Evolutionary conservation across 2,797 vertebrate genomes (phyloP).

Genomic region (Urosaurus nigricauda): DNA sequence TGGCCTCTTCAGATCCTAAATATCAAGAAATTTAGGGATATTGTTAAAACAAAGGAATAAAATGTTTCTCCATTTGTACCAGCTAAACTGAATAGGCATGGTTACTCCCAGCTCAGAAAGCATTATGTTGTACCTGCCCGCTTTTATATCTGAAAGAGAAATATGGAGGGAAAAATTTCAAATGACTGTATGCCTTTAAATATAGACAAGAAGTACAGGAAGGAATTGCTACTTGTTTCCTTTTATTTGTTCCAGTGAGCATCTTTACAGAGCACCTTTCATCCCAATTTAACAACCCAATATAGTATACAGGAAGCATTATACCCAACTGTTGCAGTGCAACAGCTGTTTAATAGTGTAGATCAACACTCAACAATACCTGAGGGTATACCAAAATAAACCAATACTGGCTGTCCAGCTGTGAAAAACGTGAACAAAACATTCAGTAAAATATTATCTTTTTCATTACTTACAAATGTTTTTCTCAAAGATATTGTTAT

Average conservation of each 20-base stretch:
- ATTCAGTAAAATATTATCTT: constrained; percentile 23
- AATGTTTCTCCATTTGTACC: neutral
- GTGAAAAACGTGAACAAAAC: constrained; percentile 39
- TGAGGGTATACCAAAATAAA: neutral
- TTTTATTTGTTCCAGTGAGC: constrained; percentile 35
- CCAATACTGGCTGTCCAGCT: neutral
- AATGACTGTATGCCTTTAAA: neutral
- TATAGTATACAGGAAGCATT: constrained; percentile 20
- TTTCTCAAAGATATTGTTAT: neutral
- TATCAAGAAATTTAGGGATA: neutral
- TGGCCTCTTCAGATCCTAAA: neutral
- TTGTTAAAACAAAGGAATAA: neutral
- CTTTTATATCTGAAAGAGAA: neutral
- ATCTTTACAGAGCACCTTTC: constrained; percentile 29
- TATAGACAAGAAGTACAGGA: constrained; percentile 1
- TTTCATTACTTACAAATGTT: neutral
- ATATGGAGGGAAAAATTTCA: neutral
- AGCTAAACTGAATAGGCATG: neutral
- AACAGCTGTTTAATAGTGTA: constrained; percentile 25
- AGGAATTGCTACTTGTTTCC: constrained; percentile 41
- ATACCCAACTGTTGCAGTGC: constrained; percentile 18
- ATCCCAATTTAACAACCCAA: neutral
- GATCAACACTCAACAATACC: neutral
- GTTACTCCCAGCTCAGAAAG: neutral
- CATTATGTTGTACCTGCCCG: neutral